Conservation (phyloP, 53 echinoderm and acorn worm genomes). For the Echinometra lucunter region DNA sequence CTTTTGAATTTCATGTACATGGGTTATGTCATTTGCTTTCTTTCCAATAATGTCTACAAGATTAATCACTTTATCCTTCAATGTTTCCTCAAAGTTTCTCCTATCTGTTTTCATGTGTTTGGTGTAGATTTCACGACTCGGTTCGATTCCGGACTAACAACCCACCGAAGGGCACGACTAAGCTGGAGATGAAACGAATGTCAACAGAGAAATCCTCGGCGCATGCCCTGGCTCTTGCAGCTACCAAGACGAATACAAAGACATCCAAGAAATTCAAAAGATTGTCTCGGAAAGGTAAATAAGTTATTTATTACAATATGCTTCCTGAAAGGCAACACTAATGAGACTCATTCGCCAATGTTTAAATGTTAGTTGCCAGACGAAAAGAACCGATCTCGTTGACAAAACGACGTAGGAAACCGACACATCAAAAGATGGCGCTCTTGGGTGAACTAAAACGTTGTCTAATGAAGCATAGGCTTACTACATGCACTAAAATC, state of each 20-base stretch:
- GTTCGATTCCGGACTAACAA: slow-evolving; percentile 49
- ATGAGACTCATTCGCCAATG: background rate
- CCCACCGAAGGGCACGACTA: slow-evolving; percentile 3
- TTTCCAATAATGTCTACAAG: background rate
- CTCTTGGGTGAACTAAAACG: background rate
- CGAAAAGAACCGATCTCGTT: background rate
- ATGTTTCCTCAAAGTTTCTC: background rate
- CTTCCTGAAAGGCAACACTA: background rate
- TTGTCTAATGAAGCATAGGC: background rate
- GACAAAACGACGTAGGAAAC: background rate
- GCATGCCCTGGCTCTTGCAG: background rate
- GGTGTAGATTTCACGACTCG: slow-evolving; percentile 59
- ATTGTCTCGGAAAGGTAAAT: slow-evolving; percentile 56
- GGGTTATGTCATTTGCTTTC: background rate
- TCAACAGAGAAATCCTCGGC: background rate
- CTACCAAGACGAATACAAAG: slow-evolving; percentile 11
- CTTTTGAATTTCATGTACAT: background rate
- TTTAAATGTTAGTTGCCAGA: background rate
- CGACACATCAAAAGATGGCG: background rate
- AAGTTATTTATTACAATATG: background rate
- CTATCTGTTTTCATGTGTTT: background rate
- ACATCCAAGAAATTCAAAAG: slow-evolving; percentile 31
- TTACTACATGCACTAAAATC: no score
- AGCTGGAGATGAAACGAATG: slow-evolving; percentile 60
- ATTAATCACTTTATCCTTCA: background rate